Evolutionary conservation across 2,888 invertebrate species (phyloP).

Genomic region (Branchellion lobata): DNA sequence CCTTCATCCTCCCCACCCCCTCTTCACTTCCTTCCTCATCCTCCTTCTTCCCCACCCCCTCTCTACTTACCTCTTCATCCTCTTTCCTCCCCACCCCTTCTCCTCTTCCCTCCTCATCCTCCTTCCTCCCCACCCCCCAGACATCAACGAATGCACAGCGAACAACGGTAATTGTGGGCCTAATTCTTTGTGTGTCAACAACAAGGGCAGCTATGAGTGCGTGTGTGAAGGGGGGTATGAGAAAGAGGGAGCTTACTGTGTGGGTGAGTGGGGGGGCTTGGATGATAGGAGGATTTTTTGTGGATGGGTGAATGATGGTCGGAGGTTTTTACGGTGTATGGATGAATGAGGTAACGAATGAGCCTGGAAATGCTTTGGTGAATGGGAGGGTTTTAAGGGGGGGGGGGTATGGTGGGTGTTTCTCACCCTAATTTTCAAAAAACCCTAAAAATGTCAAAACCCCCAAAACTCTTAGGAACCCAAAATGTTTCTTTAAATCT

Average conservation of each 20-base stretch:
- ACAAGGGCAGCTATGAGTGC: conserved; percentile 80
- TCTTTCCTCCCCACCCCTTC: too few species aligned
- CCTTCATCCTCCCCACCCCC: too few species aligned
- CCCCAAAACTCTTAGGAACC: too few species aligned
- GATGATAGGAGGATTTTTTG: too few species aligned
- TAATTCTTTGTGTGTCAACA: conserved; percentile 78
- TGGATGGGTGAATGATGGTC: background rate
- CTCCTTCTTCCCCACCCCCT: too few species aligned
- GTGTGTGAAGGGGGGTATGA: conserved; percentile 79
- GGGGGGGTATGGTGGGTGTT: background rate
- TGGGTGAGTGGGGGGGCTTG: conserved; percentile 56
- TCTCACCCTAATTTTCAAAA: background rate
- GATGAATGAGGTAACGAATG: background rate
- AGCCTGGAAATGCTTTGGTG: background rate
- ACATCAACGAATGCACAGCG: conserved; percentile 73
- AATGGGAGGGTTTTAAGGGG: background rate
- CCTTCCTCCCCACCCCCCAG: conserved; percentile 59
- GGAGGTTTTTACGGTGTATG: background rate
- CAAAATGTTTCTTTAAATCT: too few species aligned
- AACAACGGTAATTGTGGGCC: conserved; percentile 66
- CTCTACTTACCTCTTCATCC: too few species aligned
- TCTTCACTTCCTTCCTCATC: too few species aligned
- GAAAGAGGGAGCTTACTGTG: conserved; percentile 78
- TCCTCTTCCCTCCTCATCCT: too few species aligned
- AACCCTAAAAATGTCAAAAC: too few species aligned